These are phyloP conservation scores for Dasyornis broadbenti DNA, from an alignment of 2,113 vertebrate genomes.

Conservation along the genomic window DNA sequence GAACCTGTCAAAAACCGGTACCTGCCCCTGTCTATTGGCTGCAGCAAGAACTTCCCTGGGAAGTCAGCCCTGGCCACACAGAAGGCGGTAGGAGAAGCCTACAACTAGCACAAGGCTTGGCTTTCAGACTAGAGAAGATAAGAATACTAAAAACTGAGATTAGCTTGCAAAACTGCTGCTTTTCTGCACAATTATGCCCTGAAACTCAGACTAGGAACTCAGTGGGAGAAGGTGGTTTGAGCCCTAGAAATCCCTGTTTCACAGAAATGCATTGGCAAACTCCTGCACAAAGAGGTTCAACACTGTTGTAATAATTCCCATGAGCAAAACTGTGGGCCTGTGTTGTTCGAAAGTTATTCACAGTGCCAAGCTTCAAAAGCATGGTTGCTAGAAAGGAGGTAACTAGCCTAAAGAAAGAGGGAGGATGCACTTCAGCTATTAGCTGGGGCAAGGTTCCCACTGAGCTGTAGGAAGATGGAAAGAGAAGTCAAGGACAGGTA, in stretches of 20 bases:
- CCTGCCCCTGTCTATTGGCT: conserved; percentile 91
- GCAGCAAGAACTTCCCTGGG: conserved; percentile 93
- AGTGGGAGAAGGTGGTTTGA: background rate
- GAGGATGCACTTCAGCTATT: background rate
- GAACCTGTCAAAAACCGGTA: conserved; percentile 91
- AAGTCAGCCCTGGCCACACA: conserved; percentile 80
- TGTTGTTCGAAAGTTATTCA: background rate
- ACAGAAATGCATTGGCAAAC: background rate
- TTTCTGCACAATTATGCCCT: background rate
- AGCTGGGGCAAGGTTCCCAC: background rate
- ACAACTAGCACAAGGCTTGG: background rate
- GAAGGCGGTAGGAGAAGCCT: conserved; percentile 76
- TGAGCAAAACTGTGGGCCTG: background rate
- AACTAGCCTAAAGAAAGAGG: background rate
- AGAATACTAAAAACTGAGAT: background rate
- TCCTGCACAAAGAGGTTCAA: background rate
- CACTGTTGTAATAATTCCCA: background rate
- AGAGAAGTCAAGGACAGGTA: background rate
- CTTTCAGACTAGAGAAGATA: background rate
- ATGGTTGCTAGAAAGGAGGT: background rate
- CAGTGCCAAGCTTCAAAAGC: background rate
- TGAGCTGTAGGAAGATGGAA: background rate
- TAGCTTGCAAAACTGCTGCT: background rate
- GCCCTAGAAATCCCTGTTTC: background rate
- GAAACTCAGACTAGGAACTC: background rate